A percentile compares a stretch with the other conserved stretches of the same genome.
Conservation (phyloP, 2,888 invertebrate species). For the Nasonovia ribisnigri region DNA sequence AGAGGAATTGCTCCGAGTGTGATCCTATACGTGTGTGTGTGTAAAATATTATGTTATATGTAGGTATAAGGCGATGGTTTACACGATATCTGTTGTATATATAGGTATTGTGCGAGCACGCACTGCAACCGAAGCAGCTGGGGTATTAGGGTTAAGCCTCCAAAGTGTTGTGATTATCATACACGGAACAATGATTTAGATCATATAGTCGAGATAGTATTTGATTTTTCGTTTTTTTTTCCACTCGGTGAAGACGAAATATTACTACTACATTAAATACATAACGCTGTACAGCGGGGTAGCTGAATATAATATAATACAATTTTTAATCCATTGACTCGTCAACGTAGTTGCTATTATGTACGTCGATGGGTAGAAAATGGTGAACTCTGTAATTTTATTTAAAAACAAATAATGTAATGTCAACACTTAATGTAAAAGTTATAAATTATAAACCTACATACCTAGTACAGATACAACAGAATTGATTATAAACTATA, state of each 20-base stretch:
- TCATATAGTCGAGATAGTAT: constrained; percentile 13
- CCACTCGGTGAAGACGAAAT: not conserved
- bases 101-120: not conserved
- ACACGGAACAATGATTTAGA: constrained; percentile 50
- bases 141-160: constrained; percentile 17
- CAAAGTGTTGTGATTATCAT: constrained; percentile 31
- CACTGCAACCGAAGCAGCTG: constrained; percentile 39
- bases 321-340: not conserved
- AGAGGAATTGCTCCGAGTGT: not conserved
- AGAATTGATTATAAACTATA: not conserved
- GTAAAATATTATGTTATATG: not conserved
- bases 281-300: not conserved
- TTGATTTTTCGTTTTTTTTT: not conserved
- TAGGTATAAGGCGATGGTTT: too few relatives aligned
- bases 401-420: not conserved
- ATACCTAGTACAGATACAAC: not conserved
- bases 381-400: not conserved
- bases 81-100: not conserved
- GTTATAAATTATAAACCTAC: not conserved
- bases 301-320: not conserved
- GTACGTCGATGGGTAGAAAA: not conserved
- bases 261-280: not conserved
- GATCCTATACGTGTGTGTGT: not conserved
- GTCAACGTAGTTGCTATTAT: not conserved
- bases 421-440: not conserved